Percentiles rank a stretch among this genome's conserved stretches.
These are phyloP conservation scores for Pammene aurita DNA, from an alignment of 2,888 invertebrate species.

Conservation along the genomic window DNA sequence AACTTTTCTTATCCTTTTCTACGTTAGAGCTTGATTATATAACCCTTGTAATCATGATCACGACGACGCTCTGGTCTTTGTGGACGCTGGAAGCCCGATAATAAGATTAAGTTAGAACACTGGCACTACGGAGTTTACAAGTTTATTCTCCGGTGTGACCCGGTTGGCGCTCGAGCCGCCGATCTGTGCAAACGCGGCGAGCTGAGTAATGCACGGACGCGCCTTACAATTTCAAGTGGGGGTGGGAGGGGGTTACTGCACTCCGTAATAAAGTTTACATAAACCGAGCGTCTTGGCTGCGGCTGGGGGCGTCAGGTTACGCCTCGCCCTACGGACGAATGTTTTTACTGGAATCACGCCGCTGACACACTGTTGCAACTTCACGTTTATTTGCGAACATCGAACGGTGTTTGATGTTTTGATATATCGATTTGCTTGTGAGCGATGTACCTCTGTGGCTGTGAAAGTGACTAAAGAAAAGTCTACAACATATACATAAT, in stretches of 20 bases:
- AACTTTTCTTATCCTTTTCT: slow-evolving; percentile 4
- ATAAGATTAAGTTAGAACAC: slow-evolving; percentile 49
- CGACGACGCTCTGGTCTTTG: background rate
- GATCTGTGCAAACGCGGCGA: slow-evolving; percentile 78
- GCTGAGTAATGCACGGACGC: slow-evolving; percentile 77
- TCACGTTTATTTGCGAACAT: slow-evolving; percentile 73
- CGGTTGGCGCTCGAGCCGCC: slow-evolving; percentile 66
- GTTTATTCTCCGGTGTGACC: slow-evolving; percentile 72
- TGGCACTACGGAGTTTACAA: slow-evolving; percentile 61
- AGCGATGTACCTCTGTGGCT: background rate
- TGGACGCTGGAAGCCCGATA: slow-evolving; percentile 9
- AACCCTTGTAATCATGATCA: slow-evolving; percentile 9
- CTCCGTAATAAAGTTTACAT: slow-evolving; percentile 80
- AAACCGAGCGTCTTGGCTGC: slow-evolving; percentile 72
- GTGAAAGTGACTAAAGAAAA: background rate
- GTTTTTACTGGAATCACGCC: slow-evolving; percentile 78
- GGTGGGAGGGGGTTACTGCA: slow-evolving; percentile 61
- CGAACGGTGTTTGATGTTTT: slow-evolving; percentile 67
- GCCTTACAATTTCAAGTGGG: slow-evolving; percentile 69
- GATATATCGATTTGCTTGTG: slow-evolving; percentile 59
- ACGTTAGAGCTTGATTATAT: background rate
- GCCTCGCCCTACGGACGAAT: slow-evolving; percentile 63
- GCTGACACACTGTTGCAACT: slow-evolving; percentile 71
- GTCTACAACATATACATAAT: background rate
- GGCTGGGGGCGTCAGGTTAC: slow-evolving; percentile 67